A percentile compares a stretch with the other conserved stretches of the same genome.
phyloP scores from a whole-genome alignment of 1,140 invertebrate genomes.

The Stratiolaelaps scimitus region DNA sequence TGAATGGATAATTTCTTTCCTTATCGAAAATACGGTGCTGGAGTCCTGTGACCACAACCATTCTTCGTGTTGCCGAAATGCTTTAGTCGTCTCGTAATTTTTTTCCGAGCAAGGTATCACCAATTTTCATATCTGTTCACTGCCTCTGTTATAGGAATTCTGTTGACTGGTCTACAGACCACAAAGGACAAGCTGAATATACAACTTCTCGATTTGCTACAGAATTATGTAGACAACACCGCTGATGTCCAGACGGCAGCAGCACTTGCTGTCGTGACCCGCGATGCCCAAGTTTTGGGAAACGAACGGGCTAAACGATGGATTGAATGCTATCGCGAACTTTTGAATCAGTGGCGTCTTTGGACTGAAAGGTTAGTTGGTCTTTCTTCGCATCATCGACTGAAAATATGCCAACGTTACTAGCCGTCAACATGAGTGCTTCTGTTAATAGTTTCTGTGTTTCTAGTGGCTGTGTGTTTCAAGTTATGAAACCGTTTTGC shows the following conservation, averaged over 20 bases:
- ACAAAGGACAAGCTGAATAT: slow-evolving; percentile 45
- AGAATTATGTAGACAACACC: slow-evolving; percentile 73
- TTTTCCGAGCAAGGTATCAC: too few relatives aligned
- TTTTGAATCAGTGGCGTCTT: slow-evolving; percentile 64
- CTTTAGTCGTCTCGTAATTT: too few relatives aligned
- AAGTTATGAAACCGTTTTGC: too few relatives aligned
- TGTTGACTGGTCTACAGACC: slow-evolving; percentile 49
- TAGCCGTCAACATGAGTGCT: slow-evolving; percentile 13
- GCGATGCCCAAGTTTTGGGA: slow-evolving; percentile 51
- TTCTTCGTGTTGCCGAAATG: too few relatives aligned
- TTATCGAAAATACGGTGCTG: too few relatives aligned
- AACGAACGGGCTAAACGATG: slow-evolving; percentile 52
- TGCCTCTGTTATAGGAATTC: slow-evolving; percentile 28
- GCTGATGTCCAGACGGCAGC: slow-evolving; percentile 83
- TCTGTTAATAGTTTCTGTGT: too few relatives aligned
- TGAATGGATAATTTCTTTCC: too few relatives aligned
- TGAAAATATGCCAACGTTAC: slow-evolving; percentile 25
- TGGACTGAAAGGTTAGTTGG: slow-evolving; percentile 53
- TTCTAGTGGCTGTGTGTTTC: too few relatives aligned
- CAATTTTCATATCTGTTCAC: slow-evolving; percentile 35
- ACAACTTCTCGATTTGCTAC: slow-evolving; percentile 55
- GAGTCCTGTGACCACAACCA: too few relatives aligned
- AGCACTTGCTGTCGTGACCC: slow-evolving; percentile 59
- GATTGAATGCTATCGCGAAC: slow-evolving; percentile 58
- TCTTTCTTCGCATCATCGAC: neutral